A percentile compares a stretch with the other conserved stretches of the same genome.
phyloP scores from a whole-genome alignment of 37 sponge, comb jelly and placozoan species.

The Hormiphora californensis region DNA sequence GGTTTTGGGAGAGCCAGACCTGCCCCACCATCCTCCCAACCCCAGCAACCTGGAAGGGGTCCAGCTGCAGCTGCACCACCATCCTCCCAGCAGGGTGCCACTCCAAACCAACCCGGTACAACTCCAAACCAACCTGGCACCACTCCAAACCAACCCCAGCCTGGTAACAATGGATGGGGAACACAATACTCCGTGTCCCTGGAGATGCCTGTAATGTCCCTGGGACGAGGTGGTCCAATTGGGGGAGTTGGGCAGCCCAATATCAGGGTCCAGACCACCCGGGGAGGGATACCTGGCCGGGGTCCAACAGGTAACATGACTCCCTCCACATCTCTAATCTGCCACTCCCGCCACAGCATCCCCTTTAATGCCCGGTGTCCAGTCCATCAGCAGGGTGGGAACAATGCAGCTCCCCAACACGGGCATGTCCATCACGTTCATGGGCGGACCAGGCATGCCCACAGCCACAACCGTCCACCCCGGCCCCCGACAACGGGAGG shows the following conservation, averaged over 20 bases:
- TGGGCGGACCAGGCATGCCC: not conserved
- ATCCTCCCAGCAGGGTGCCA: not conserved
- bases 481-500: not conserved
- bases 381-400: not conserved
- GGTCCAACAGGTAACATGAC: not conserved
- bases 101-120: not conserved
- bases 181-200: too few relatives aligned
- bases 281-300: too few relatives aligned
- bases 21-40: not conserved
- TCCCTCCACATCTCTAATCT: conserved; percentile 13
- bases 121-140: not conserved
- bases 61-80: not conserved
- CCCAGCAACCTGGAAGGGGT: not conserved
- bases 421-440: conserved; percentile 37
- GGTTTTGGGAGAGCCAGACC: not conserved
- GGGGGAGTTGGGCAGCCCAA: not conserved
- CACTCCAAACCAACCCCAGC: not conserved
- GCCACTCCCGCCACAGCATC: conserved; percentile 28
- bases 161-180: too few relatives aligned
- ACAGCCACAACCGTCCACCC: not conserved
- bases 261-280: too few relatives aligned
- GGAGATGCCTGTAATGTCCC: too few relatives aligned
- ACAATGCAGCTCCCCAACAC: not conserved
- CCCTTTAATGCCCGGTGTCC: not conserved
- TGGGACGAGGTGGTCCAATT: not conserved